Evolutionary conservation across 1,140 invertebrate species (phyloP).

Genomic region (Drosophila nasuta): DNA sequence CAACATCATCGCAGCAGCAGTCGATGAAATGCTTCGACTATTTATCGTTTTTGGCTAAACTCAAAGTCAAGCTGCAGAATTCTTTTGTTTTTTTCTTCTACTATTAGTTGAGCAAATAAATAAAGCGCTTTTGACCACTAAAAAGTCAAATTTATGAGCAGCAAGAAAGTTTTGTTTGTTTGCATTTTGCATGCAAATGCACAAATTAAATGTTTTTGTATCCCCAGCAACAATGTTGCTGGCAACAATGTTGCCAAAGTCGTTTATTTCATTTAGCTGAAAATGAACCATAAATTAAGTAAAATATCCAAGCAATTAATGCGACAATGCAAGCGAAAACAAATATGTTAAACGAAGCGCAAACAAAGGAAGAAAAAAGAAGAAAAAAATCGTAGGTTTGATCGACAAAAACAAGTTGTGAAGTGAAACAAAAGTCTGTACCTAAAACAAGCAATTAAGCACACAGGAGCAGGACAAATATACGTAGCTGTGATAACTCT

Average conservation of each 20-base stretch:
- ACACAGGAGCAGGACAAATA: constrained; percentile 43
- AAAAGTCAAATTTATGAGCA: constrained; percentile 65
- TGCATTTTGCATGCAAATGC: constrained; percentile 56
- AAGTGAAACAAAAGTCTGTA: constrained; percentile 15
- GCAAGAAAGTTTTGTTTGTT: constrained; percentile 54
- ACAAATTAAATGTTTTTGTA: constrained; percentile 55
- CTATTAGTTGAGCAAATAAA: constrained; percentile 63
- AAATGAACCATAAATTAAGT: constrained; percentile 33
- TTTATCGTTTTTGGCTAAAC: constrained; percentile 8
- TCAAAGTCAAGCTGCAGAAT: constrained; percentile 63
- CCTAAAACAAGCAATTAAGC: constrained; percentile 60
- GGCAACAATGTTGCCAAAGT: constrained; percentile 28
- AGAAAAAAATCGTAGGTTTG: not conserved
- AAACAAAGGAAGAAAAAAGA: constrained; percentile 1
- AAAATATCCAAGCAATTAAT: constrained; percentile 41
- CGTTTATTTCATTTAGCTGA: constrained; percentile 1
- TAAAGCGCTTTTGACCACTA: constrained; percentile 45
- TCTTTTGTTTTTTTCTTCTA: not conserved
- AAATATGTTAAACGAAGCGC: constrained; percentile 6
- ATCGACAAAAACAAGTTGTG: not conserved
- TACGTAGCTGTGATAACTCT: constrained; percentile 8
- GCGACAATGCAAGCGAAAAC: constrained; percentile 13
- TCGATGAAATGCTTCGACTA: not conserved
- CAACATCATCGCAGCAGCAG: not conserved
- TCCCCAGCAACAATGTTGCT: constrained; percentile 38